Base-by-base conservation (phyloP, 2,888 invertebrate species). In the Carcina quercana region DNA sequence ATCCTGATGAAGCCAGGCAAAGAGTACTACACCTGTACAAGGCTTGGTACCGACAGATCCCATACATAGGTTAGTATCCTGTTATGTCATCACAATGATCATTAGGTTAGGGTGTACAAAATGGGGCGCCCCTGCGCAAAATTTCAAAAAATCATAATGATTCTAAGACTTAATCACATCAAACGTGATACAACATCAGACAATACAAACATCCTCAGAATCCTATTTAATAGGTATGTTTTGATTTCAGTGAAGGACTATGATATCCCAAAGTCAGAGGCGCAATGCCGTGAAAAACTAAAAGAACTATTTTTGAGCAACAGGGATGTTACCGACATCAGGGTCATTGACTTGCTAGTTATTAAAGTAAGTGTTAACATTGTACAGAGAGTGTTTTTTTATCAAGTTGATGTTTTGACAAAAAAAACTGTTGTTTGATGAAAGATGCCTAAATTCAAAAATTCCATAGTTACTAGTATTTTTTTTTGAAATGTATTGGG, bases 1-100 rank as follows among this genome's bases (percentile, higher is more conserved):
- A 91, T 64, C 82, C 78, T 25, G 84, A 74, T 3, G 96, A 97
- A 68, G 96, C 97, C 1, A 89, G 88, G 51, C 87, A 87, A 59
- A 88, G 96, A 67, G 97, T 94, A 1, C 63, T 97, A 5, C 93
- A 89, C 69, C 86, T 98, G 34, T 98, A 97, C 73, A 95, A 93
- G 82, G 92, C 96, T 34, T 98, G 97, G 96, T 95, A 93, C 74
- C 90, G 97, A 45, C 95, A 96, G 75, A 86, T 96, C 39, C 97
- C 97, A 5, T 91, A 91, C 66, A 87, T 96, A 58, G 89, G 97
- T 96, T 85, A 85, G 89, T 86, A 52, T 35, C 47, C 50, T 73
- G 65, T 82, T 80, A 82, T 82, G 80, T 80, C 80, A 82, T 79
- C 71, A 55, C 26, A 28, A 22, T n/a, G n/a, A n/a, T n/a, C n/a